Evolutionary conservation across 2,888 invertebrate species (phyloP).

Genomic region (Drosophila crucigera): DNA sequence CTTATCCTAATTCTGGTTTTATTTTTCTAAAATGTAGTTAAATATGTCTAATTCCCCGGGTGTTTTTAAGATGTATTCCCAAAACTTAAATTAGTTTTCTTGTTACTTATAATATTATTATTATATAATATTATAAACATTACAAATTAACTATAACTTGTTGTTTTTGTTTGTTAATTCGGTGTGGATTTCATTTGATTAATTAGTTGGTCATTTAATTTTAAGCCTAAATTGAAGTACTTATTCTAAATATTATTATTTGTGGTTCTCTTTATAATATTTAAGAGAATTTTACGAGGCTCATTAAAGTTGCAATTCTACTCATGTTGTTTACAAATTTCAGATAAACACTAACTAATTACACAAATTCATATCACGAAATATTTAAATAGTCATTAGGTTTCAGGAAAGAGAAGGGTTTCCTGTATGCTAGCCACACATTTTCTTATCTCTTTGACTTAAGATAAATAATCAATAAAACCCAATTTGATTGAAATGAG

Average conservation of each 20-base stretch:
- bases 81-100: neutral
- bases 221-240: neutral
- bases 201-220: neutral
- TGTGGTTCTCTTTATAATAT: neutral
- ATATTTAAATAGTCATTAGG: neutral
- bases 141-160: neutral
- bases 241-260: neutral
- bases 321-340: neutral
- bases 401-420: neutral
- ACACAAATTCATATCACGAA: neutral
- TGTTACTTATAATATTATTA: neutral
- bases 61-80: neutral
- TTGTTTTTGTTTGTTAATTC: neutral
- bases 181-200: neutral
- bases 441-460: neutral
- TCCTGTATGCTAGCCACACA: neutral
- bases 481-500: neutral
- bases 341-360: neutral
- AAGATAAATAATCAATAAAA: neutral
- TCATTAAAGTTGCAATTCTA: neutral
- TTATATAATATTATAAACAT: neutral
- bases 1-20: neutral
- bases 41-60: neutral
- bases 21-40: too few species aligned
- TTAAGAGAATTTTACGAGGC: neutral